Percentiles rank a stretch among this genome's conserved stretches.
Conservation (phyloP, 2,888 invertebrate species). For the Uloborus plumipes region DNA sequence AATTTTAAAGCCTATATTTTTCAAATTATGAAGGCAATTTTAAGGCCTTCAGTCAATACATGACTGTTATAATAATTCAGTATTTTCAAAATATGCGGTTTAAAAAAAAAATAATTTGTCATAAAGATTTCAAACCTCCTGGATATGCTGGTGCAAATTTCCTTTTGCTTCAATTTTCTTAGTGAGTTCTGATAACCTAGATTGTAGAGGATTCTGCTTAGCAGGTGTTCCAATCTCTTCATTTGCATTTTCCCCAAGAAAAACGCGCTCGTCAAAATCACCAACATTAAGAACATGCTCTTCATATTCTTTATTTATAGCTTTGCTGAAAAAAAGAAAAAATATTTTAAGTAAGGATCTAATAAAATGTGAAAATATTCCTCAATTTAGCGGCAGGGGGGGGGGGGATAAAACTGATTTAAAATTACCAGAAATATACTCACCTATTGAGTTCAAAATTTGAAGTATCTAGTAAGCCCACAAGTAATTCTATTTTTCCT, state of each 20-base stretch:
- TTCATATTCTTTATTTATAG: conserved; percentile 89
- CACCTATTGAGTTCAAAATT: conserved; percentile 85
- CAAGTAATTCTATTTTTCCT: conserved; percentile 80
- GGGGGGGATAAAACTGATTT: too few relatives aligned
- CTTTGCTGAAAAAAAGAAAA: conserved; percentile 75
- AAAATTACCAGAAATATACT: conserved; percentile 13
- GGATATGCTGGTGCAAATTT: conserved; percentile 70
- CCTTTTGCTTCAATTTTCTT: conserved; percentile 69
- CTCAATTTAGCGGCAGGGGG: too few relatives aligned
- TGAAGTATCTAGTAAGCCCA: conserved; percentile 82
- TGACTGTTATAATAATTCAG: too few relatives aligned
- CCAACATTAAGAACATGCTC: conserved; percentile 90
- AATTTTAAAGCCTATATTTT: not conserved
- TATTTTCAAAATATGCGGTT: too few relatives aligned
- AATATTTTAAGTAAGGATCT: not conserved
- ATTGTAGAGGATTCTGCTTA: conserved; percentile 63
- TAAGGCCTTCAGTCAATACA: too few relatives aligned
- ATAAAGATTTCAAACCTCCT: conserved; percentile 67
- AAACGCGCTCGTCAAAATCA: conserved; percentile 96
- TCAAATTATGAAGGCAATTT: not conserved
- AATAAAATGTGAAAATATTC: too few relatives aligned
- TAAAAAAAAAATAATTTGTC: too few relatives aligned
- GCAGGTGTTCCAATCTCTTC: conserved; percentile 75
- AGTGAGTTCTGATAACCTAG: conserved; percentile 68
- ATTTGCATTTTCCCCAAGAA: conserved; percentile 81